Evolutionary conservation across 1,140 invertebrate genomes (phyloP), one percentile per base, ranked within the genome.

Genomic region (Drosophila yakuba): DNA sequence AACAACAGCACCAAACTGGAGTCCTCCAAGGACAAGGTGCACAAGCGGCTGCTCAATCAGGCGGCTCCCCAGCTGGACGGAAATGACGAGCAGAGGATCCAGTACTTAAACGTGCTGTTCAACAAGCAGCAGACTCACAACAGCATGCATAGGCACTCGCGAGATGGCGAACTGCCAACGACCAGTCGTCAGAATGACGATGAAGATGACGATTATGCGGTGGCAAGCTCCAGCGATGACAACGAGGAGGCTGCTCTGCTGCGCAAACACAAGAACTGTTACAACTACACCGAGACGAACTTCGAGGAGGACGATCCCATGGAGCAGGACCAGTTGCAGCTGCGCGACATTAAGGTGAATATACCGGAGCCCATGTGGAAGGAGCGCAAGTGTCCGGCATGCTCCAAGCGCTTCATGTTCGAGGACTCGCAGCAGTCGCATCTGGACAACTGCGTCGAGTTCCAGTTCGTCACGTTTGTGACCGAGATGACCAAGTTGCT

Each of bases 231-330:
- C 0, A 91, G 89, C 35, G 89, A 91, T 44, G 89, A 92, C 7
- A 85, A 90, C 41, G 83, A 90, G 23, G 77, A 91, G 39, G 69
- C 67, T 28, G 47, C 75, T 0, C 32, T 88, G 17, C 47, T 60
- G 5, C 58, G 84, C 12, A 84, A 89, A 47, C 62, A 88, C 48
- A 90, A 90, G 52, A 90, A 90, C 32, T 80, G 63, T 38, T 91
- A 91, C 39, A 91, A 89, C 17, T 92, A 92, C 56, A 90, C 59
- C 20, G 91, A 92, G 44, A 92, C 85, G 1, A 92, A 91, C 56
- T 92, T 92, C 39, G 86, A 92, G 54, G 91, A 92, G n/a, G 91
- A 92, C 47, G 91, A 92, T 78, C 84, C 90, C 17, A 92, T 92
- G 80, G 80, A 91, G 47, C 77, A 90, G 57, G 89, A 80, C 0